Conservation (phyloP, 2,113 vertebrate species). For the Strix aluco region DNA sequence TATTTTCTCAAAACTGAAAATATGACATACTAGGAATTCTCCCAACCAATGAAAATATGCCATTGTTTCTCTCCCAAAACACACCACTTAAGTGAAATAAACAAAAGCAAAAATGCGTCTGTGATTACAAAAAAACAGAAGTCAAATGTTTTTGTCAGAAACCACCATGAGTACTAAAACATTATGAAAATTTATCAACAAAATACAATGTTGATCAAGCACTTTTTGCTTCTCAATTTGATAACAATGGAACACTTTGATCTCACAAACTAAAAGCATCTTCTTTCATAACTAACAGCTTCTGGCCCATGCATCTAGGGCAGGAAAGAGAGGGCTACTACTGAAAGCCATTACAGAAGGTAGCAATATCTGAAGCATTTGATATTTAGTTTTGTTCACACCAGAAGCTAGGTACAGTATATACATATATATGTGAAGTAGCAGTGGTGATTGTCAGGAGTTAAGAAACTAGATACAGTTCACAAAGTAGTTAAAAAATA, state of each 20-base stretch:
- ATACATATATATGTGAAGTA: background rate
- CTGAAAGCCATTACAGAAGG: background rate
- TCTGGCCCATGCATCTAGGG: background rate
- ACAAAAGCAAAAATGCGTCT: background rate
- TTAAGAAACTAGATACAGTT: background rate
- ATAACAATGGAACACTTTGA: background rate
- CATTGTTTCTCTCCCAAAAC: background rate
- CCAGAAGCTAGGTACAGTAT: background rate
- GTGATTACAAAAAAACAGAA: background rate
- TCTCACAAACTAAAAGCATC: background rate
- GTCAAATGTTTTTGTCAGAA: background rate
- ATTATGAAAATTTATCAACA: background rate
- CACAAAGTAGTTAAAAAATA: background rate
- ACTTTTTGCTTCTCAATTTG: background rate
- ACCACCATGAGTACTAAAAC: background rate
- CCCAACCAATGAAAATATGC: background rate
- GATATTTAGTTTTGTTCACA: background rate
- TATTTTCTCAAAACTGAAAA: background rate
- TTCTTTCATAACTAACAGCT: background rate
- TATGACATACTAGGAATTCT: background rate
- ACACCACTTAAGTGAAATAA: background rate
- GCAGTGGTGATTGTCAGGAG: background rate
- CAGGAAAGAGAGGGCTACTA: background rate
- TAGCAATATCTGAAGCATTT: background rate
- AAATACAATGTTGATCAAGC: background rate